Percentiles rank a stretch among this genome's conserved stretches.
phyloP scores from a whole-genome alignment of 2,113 vertebrate species.

The Taxidea taxus region DNA sequence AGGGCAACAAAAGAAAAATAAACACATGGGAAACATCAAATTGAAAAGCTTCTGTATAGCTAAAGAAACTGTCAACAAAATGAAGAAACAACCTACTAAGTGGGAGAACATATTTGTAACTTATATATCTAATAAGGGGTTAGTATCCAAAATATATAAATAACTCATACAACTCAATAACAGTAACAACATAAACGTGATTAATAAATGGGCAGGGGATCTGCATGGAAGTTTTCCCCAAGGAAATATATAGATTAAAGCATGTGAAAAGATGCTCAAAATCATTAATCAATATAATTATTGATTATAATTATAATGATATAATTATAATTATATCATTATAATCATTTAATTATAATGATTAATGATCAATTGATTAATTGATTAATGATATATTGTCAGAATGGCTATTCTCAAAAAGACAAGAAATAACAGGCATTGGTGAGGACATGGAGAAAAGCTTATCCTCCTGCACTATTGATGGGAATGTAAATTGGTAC shows the following conservation, averaged over 20 bases:
- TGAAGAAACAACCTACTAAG: background rate
- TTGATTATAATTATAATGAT: no score
- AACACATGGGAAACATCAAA: background rate
- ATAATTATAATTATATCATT: no score
- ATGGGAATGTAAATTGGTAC: background rate
- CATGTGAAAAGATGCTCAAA: background rate
- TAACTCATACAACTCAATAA: background rate
- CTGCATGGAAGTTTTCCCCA: background rate
- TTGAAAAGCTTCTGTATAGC: background rate
- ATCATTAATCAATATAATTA: background rate
- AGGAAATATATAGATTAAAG: background rate
- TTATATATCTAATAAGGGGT: background rate
- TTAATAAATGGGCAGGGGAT: background rate
- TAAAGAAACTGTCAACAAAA: background rate
- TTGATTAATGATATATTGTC: no score
- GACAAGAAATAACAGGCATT: background rate
- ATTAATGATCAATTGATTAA: no score
- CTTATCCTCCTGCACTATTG: background rate
- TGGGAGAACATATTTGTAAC: background rate
- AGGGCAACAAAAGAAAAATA: background rate
- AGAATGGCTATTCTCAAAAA: background rate
- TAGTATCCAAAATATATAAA: background rate
- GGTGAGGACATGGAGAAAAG: background rate
- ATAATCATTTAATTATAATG: no score
- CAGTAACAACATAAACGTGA: background rate